Percentiles rank a stretch among this genome's conserved stretches.
Evolutionary conservation across 1,140 invertebrate genomes (phyloP).

Genomic region (Acromyrmex echinatior): DNA sequence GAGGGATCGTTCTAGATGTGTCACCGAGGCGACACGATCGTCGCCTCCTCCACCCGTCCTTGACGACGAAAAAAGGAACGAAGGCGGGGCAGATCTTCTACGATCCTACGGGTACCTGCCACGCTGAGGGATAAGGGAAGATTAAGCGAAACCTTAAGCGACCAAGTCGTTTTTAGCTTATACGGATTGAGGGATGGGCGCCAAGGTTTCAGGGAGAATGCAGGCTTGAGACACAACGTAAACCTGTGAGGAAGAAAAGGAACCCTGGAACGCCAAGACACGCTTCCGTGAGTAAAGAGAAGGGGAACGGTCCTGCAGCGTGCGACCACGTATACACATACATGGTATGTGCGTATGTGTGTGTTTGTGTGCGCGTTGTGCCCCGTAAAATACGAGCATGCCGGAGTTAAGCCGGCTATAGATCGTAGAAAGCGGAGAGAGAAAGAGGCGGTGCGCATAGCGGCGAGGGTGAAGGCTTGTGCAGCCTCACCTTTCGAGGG

Average conservation of each 20-base stretch:
- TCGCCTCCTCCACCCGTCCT: slow-evolving; percentile 31
- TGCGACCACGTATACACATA: slow-evolving; percentile 39
- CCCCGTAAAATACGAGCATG: slow-evolving; percentile 79
- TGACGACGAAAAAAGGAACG: slow-evolving; percentile 46
- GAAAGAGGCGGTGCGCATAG: slow-evolving; percentile 62
- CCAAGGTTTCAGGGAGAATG: slow-evolving; percentile 56
- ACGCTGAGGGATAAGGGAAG: slow-evolving; percentile 74
- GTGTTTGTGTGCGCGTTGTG: not conserved
- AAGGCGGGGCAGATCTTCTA: slow-evolving; percentile 60
- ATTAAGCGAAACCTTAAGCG: slow-evolving; percentile 79
- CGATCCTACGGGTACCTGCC: slow-evolving; percentile 70
- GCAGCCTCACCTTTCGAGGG: slow-evolving; percentile 68
- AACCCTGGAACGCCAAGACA: slow-evolving; percentile 36
- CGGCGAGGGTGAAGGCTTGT: slow-evolving; percentile 28
- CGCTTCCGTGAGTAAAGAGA: slow-evolving; percentile 1
- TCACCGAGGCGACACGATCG: slow-evolving; percentile 54
- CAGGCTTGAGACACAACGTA: slow-evolving; percentile 17
- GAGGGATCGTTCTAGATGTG: slow-evolving; percentile 69
- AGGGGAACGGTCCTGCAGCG: slow-evolving; percentile 33
- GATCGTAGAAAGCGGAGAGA: slow-evolving; percentile 76
- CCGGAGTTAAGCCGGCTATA: slow-evolving; percentile 79
- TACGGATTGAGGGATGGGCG: slow-evolving; percentile 47
- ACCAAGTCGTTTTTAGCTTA: slow-evolving; percentile 75
- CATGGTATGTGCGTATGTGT: not conserved
- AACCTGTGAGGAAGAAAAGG: slow-evolving; percentile 34